A percentile compares a stretch with the other conserved stretches of the same genome.
These are phyloP conservation scores for Wasmannia auropunctata DNA, from an alignment of 1,140 invertebrate genomes.

Conservation along the genomic window DNA sequence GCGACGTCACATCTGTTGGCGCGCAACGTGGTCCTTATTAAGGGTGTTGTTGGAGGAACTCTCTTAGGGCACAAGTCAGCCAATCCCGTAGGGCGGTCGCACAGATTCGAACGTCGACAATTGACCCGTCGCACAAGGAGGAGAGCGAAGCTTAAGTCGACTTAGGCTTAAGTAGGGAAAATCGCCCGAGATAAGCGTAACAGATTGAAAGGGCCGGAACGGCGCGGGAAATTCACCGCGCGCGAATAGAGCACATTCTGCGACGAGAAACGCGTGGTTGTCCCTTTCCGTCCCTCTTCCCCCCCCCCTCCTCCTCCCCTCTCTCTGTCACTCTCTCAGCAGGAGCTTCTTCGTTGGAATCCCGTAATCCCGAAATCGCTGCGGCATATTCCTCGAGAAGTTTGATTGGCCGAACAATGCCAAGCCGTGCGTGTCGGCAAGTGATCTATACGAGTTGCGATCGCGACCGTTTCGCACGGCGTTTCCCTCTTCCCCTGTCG, in stretches of 20 bases:
- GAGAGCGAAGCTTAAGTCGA: constrained; percentile 51
- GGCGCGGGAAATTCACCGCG: constrained; percentile 31
- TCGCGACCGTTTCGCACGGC: constrained; percentile 24
- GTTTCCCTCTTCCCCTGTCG: background rate
- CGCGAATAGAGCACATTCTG: background rate
- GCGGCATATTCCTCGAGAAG: constrained; percentile 45
- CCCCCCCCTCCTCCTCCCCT: background rate
- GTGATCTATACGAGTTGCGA: constrained; percentile 51
- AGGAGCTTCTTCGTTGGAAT: background rate
- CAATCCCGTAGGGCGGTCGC: constrained; percentile 18
- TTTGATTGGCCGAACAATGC: constrained; percentile 55
- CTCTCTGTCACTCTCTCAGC: background rate
- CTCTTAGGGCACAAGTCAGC: background rate
- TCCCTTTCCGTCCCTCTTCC: background rate
- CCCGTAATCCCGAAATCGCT: constrained; percentile 54
- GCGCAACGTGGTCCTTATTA: constrained; percentile 36
- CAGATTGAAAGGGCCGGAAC: constrained; percentile 58
- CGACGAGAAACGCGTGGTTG: background rate
- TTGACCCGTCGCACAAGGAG: constrained; percentile 56
- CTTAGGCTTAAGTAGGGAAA: constrained; percentile 61
- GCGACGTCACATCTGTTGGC: constrained; percentile 35
- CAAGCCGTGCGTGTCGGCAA: constrained; percentile 45
- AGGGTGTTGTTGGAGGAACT: constrained; percentile 27
- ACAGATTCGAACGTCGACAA: constrained; percentile 57
- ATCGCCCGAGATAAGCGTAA: constrained; percentile 56